phyloP scores from a whole-genome alignment of 2,888 invertebrate species.

The Tryphoninae sp. region DNA sequence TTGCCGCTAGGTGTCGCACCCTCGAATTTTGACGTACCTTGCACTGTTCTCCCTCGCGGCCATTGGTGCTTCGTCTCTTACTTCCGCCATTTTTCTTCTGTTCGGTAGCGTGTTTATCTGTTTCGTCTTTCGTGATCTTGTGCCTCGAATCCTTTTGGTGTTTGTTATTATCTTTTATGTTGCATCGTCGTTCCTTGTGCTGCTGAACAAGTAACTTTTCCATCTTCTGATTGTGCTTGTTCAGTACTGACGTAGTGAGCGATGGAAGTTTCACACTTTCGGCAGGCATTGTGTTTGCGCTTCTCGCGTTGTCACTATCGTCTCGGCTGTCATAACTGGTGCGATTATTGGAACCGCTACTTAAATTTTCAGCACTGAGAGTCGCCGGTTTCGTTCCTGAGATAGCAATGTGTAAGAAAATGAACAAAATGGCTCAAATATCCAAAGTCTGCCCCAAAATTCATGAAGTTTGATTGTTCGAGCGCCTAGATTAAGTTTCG shows the following conservation, averaged over 20 bases:
- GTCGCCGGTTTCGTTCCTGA: constrained; percentile 81
- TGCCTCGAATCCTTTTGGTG: constrained; percentile 81
- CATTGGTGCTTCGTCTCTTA: constrained; percentile 85
- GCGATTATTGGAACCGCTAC: constrained; percentile 84
- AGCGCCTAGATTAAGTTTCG: too few relatives aligned
- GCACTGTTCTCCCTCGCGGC: constrained; percentile 84
- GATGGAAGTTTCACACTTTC: constrained; percentile 82
- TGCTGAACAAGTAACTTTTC: constrained; percentile 89
- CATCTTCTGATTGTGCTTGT: constrained; percentile 90
- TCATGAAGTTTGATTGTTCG: too few relatives aligned
- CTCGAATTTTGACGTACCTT: constrained; percentile 70
- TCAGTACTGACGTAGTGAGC: constrained; percentile 85
- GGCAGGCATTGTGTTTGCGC: constrained; percentile 70
- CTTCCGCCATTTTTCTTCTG: constrained; percentile 82
- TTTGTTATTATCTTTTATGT: constrained; percentile 82
- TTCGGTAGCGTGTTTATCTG: constrained; percentile 70
- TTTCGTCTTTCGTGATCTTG: constrained; percentile 80
- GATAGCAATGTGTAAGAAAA: neutral
- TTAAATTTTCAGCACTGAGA: constrained; percentile 84
- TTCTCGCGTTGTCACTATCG: constrained; percentile 81
- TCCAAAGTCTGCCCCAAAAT: neutral
- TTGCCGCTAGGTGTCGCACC: neutral
- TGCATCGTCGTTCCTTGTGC: constrained; percentile 85
- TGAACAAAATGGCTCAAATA: constrained; percentile 15
- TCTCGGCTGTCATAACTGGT: constrained; percentile 82